Evolutionary conservation across 2,888 invertebrate species (phyloP).

Genomic region (Microctonus hyperodae): DNA sequence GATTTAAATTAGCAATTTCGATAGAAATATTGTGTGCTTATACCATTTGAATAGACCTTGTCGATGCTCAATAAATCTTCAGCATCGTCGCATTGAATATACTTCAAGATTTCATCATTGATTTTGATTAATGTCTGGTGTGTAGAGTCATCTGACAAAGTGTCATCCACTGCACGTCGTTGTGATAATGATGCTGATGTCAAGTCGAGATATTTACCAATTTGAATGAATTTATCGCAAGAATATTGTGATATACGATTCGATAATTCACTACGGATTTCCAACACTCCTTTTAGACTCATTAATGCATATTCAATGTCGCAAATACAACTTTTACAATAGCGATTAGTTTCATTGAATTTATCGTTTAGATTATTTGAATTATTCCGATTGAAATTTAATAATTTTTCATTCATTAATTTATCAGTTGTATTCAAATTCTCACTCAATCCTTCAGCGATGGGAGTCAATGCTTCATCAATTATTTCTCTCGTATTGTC

Average conservation of each 20-base stretch:
- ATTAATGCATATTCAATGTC: slow-evolving; percentile 42
- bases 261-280: slow-evolving; percentile 39
- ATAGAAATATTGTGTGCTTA: not conserved
- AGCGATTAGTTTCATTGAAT: slow-evolving; percentile 13
- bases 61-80: not conserved
- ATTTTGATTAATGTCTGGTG: slow-evolving; percentile 1
- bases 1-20: not conserved
- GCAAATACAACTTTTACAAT: slow-evolving; percentile 48
- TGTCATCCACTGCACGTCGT: slow-evolving; percentile 19
- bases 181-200: slow-evolving; percentile 37
- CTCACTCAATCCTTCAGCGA: no score
- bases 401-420: no score
- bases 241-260: slow-evolving; percentile 43
- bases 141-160: not conserved
- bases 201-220: slow-evolving; percentile 48
- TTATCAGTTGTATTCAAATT: no score
- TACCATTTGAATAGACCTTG: not conserved
- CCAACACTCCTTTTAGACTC: slow-evolving; percentile 39
- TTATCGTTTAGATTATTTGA: not conserved
- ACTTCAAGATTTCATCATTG: not conserved
- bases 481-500: no score
- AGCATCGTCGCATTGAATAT: not conserved
- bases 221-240: slow-evolving; percentile 45
- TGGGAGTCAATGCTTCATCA: no score
- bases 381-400: not conserved